A percentile compares a stretch with the other conserved stretches of the same genome.
phyloP scores from a whole-genome alignment of 1,140 invertebrate species.

The Danaus plexippus region DNA sequence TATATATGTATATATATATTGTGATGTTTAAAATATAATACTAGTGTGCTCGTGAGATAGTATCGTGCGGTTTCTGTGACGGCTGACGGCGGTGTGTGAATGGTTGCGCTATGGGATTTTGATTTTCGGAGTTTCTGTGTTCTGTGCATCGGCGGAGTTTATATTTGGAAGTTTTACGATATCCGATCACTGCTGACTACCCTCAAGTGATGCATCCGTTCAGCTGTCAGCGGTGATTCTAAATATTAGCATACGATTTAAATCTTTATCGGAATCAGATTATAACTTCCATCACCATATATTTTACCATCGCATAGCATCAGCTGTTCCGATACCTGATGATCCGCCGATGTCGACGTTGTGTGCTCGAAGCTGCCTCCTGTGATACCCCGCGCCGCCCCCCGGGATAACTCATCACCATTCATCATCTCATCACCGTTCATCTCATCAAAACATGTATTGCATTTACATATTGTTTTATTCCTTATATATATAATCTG shows the following conservation, averaged over 20 bases:
- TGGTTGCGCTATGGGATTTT: conserved; percentile 29
- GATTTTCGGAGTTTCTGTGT: conserved; percentile 35
- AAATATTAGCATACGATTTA: no score
- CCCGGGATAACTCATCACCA: conserved; percentile 1
- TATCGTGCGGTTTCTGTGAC: conserved; percentile 41
- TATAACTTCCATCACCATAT: conserved; percentile 1
- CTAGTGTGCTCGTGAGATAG: conserved; percentile 47
- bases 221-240: no score
- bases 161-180: no score
- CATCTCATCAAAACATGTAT: no score
- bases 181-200: no score
- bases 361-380: conserved; percentile 38
- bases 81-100: conserved; percentile 37
- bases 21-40: conserved; percentile 45
- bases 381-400: conserved; percentile 36
- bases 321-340: background rate
- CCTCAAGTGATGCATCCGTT: no score
- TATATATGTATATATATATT: conserved; percentile 35
- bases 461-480: no score
- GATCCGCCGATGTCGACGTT: conserved; percentile 25
- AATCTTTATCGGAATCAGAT: no score
- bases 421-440: no score
- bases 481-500: no score
- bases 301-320: background rate
- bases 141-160: conserved; percentile 28